Evolutionary conservation across 2,797 vertebrate genomes (phyloP).

Genomic region (Clamator glandarius): DNA sequence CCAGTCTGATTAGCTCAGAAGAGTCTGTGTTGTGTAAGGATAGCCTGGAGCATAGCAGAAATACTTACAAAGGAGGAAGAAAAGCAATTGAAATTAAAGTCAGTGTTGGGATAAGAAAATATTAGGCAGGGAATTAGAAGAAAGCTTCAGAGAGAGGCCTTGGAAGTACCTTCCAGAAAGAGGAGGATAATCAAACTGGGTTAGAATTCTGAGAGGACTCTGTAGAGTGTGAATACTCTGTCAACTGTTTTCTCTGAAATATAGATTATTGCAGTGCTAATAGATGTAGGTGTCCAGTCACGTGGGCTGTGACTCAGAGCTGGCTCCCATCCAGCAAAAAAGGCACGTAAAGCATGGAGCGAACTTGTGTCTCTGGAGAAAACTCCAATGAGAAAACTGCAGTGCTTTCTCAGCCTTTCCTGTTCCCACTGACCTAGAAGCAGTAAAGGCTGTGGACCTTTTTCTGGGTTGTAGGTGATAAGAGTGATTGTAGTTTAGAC

Average conservation of each 20-base stretch:
- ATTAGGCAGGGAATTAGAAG: not conserved
- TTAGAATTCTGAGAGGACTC: not conserved
- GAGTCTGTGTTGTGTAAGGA: not conserved
- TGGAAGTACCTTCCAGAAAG: not conserved
- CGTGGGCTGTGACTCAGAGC: not conserved
- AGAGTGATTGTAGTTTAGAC: not conserved
- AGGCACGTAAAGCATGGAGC: accelerated
- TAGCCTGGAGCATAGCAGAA: not conserved
- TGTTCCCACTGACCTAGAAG: not conserved
- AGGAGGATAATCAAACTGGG: not conserved
- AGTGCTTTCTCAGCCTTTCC: not conserved
- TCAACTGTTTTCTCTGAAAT: not conserved
- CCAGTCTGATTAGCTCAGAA: not conserved
- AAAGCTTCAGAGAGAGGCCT: not conserved
- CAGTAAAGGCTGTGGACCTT: not conserved
- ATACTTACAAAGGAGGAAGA: not conserved
- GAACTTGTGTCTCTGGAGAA: not conserved
- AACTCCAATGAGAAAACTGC: not conserved
- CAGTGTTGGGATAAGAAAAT: not conserved
- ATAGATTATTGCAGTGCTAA: not conserved
- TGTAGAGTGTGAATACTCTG: not conserved
- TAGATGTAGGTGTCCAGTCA: not conserved
- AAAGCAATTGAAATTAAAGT: not conserved
- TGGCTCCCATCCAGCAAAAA: not conserved
- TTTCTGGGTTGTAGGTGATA: not conserved